Evolutionary conservation across 2,797 vertebrate species (phyloP), one percentile per base, ranked within the genome.

Genomic region (Oreochromis grahami): DNA sequence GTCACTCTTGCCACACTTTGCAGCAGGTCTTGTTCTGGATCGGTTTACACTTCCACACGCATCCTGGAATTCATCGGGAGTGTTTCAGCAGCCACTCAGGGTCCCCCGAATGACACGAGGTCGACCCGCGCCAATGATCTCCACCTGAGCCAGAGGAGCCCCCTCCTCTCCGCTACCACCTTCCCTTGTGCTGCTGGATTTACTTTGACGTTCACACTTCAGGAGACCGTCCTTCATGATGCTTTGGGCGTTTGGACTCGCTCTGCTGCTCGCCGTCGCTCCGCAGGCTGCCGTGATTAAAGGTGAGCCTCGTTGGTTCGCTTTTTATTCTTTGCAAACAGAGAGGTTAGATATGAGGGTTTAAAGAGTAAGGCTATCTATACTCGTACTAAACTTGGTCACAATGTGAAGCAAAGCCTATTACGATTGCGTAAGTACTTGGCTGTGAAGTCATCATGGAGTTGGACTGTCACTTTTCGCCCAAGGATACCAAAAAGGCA

Each of bases 231-330:
- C 70, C 26, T 60, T 63, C 90, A 97, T 68, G 48, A 98, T 98
- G 98, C 88, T 91, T 93, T 94, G 95, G 92, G 96, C 94, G 92
- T 92, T 81, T 81, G 96, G 93, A 92, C 92, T 96, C 14, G 80
- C 96, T 88, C 80, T 97, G 80, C 88, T 97, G 82, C 79, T 97
- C 60, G 88, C 96, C 80, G 84, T 97, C 90, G 79, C 93, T 76
- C 91, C 96, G 17, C 96, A 96, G 65, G 95, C 95, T 87, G 93
- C 96, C 79, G 96, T 94, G 93, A 93, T 87, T 81, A 96, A 94
- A 98, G 97, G 98, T 99, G 95, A 97, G 96, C 36, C 32, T 36
- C 0, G 48, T 91, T 85, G 82, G n/a, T 65, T 56, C 32, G 21
- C 76, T 10, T 13, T 56, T 78, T 60, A 34, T 70, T 55, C 70